phyloP scores from a whole-genome alignment of 2,888 invertebrate genomes.

The Bibio marci region DNA sequence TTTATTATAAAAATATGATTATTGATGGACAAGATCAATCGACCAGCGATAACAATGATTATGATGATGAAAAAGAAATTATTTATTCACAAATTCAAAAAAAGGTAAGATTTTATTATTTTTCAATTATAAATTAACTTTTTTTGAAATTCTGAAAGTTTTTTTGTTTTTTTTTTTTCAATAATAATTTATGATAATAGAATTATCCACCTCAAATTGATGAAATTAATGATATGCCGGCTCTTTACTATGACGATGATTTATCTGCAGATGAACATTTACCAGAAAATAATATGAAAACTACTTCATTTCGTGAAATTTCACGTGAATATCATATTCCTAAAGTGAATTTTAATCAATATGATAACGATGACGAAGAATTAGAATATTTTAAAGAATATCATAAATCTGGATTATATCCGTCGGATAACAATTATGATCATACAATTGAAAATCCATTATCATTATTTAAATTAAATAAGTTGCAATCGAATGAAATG shows the following conservation, averaged over 20 bases:
- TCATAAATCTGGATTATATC: constrained; percentile 26
- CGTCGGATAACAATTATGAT: constrained; percentile 1
- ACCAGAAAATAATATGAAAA: too few relatives aligned
- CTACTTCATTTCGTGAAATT: constrained; percentile 10
- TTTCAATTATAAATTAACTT: too few relatives aligned
- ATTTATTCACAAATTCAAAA: too few relatives aligned
- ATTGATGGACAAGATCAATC: neutral
- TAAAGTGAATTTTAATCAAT: constrained; percentile 10
- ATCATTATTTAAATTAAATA: constrained; percentile 17
- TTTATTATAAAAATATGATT: constrained; percentile 7
- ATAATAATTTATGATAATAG: too few relatives aligned
- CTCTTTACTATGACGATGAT: neutral
- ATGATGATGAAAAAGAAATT: neutral
- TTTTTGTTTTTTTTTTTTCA: too few relatives aligned
- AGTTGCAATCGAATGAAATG: neutral
- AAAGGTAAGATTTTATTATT: too few relatives aligned
- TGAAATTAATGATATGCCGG: neutral
- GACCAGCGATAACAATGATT: constrained; percentile 8
- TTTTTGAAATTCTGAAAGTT: too few relatives aligned
- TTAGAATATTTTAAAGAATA: constrained; percentile 15
- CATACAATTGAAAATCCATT: constrained; percentile 4
- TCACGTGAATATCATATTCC: constrained; percentile 9
- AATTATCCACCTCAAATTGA: too few relatives aligned
- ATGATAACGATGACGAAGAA: constrained; percentile 25
- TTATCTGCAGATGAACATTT: neutral